phyloP scores from a whole-genome alignment of 1,140 invertebrate genomes.

The Physella acuta region DNA sequence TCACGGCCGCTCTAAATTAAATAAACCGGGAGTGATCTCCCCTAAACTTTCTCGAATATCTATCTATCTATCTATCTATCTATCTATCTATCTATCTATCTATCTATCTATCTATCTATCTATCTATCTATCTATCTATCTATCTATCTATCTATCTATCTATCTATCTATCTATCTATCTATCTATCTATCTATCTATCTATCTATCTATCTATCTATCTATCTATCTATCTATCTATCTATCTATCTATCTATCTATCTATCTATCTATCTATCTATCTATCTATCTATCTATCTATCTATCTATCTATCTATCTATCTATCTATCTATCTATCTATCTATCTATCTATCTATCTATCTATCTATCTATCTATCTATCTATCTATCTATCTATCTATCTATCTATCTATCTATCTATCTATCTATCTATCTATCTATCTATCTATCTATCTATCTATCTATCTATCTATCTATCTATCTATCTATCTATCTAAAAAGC shows the following conservation, averaged over 20 bases:
- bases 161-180: not conserved
- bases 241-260: conserved; percentile 1
- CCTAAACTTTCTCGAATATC: too few species aligned
- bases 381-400: not conserved
- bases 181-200: not conserved
- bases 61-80: conserved; percentile 19
- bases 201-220: not conserved
- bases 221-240: not conserved
- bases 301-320: not conserved
- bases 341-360: not conserved
- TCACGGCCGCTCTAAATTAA: too few species aligned
- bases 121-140: not conserved
- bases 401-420: not conserved
- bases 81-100: conserved; percentile 3
- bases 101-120: conserved; percentile 1
- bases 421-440: not conserved
- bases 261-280: conserved; percentile 1
- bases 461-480: conserved; percentile 1
- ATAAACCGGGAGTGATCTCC: too few species aligned
- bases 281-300: conserved; percentile 1
- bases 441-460: conserved; percentile 1
- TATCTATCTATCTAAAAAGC: not conserved
- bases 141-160: not conserved
- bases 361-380: not conserved
- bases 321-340: not conserved